Evolutionary conservation across 2,888 invertebrate genomes (phyloP), one percentile per base, ranked within the genome.

Genomic region (Aradus depressus): DNA sequence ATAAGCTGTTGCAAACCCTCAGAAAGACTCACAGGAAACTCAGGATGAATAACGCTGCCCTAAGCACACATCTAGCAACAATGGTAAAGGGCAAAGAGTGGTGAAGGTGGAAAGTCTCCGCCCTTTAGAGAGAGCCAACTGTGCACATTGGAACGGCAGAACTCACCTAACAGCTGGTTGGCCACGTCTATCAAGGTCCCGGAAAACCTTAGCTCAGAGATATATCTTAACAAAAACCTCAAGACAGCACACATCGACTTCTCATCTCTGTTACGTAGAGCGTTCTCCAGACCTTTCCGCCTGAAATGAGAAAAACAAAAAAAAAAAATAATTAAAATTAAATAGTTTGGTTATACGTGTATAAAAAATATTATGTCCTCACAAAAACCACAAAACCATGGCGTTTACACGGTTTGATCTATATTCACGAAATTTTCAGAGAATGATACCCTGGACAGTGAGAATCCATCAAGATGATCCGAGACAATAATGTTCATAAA

Each of bases 141-240:
- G n/a, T n/a, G n/a, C n/a, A n/a, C n/a, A 14, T 10, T 14, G 21
- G 37, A 43, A 32, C 38, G 35, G 45, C 31, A 35, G 44, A 37
- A 61, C 65, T 60, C 66, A 74, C 75, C 87, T 55, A 90, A 66
- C 53, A 92, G 74, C 18, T 79, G 74, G 67, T 81, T 80, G 2
- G 79, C 72, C 12, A 85, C 82, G 68, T 86, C 82, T 47, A 84
- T 72, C 1, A 93, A 66, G 6, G 82, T 75, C 52, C 80, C 73
- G 53, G 82, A 81, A 67, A 84, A 90, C 57, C 82, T 74, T 47
- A 77, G 72, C 63, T 84, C 84, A 28, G 84, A 79, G 44, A 92
- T 73, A 64, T 81, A 72, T 53, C 73, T 77, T 59, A 75, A 75
- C n/a, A 92, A 70, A 67, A 91, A 97, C 54, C 76, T 75, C 6